Conservation (phyloP, 2,888 invertebrate species). For the Cinara cedri region DNA sequence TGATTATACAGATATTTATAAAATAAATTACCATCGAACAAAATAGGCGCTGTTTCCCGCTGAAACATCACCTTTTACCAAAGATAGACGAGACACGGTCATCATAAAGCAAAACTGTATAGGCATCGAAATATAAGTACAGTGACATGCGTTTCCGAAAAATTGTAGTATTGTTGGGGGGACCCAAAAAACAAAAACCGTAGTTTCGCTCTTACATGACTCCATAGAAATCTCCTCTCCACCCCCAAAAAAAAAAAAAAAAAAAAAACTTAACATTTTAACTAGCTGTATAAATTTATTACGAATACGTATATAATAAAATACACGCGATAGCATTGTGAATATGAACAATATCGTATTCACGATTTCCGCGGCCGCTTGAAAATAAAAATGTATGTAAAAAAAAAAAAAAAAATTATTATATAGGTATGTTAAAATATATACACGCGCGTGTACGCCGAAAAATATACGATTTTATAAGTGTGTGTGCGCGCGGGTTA, state of each 20-base stretch:
- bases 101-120: no score
- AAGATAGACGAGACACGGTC: no score
- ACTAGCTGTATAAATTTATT: neutral
- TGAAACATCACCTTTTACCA: no score
- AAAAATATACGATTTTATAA: neutral
- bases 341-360: conserved; percentile 52
- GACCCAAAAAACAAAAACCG: conserved; percentile 6
- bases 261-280: neutral
- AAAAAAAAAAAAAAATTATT: conserved; percentile 22
- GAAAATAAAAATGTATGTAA: neutral
- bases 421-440: neutral
- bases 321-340: conserved; percentile 36
- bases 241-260: neutral
- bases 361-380: conserved; percentile 46
- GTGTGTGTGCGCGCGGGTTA: conserved; percentile 12
- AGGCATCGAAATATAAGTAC: no score
- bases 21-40: no score
- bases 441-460: neutral
- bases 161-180: no score
- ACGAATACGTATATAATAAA: no score
- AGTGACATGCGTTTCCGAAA: no score
- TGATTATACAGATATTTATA: no score
- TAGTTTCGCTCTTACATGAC: conserved; percentile 13
- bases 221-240: neutral
- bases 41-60: no score